Evolutionary conservation across 64 coral and sea anemone genomes (phyloP), one percentile per base, ranked within the genome.

Genomic region (Stichodactyla helianthus): DNA sequence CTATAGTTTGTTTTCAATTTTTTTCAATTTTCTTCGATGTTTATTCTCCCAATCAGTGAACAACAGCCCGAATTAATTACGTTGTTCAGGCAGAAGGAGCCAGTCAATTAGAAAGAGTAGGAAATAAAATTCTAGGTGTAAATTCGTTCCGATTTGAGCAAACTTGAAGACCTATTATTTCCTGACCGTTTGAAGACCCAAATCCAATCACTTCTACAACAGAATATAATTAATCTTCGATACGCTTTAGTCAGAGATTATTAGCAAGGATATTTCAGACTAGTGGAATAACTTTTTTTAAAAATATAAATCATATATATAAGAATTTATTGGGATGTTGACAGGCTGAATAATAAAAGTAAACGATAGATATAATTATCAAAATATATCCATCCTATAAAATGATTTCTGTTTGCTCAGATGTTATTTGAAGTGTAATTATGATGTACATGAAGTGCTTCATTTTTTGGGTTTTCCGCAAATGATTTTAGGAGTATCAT

Each of bases 1-100:
- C 20, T 7, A 63, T 5, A 22, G 62, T 84, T 55, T 84, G 26
- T 63, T 90, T 90, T 92, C 55, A 53, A 83, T 89, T 82, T 80
- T 86, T 54, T 82, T 20, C 52, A 79, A 55, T 87, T 88, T 92
- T 90, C 80, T 79, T 84, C 12, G 61, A 78, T 96, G 94, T 96
- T 96, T 96, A 90, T 84, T 55, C 88, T 96, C 61, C 79, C 88
- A 96, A 96, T 93, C 79, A 85, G 70, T 61, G 71, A 71, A 93
- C 94, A 96, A 96, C 88, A 80, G 67, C 51, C 52, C 77, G 89
- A 80, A 92, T 93, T 96, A 90, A 96, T 93, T 86, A 90, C 84
- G 88, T 96, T 92, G 93, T 96, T 96, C 93, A 84, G 88, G 71
- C 50, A 54, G 91, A 86, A 90, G 79, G 86, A 90, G 86, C 89